Base-by-base conservation (phyloP, 2,888 invertebrate species). In the Agrotis ipsilon region DNA sequence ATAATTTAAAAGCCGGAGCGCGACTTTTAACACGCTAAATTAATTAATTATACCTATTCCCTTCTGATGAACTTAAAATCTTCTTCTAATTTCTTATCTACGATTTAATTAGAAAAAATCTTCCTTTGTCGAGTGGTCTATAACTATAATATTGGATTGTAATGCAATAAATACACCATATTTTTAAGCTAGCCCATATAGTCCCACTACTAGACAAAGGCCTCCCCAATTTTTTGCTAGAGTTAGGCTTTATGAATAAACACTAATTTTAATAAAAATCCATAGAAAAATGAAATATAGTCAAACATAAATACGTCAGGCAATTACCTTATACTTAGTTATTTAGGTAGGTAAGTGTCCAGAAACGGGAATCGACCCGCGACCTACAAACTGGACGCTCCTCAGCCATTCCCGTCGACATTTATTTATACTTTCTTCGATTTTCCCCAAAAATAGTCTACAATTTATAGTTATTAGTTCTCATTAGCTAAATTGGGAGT, bases 381-480 rank as follows among this genome's bases (percentile, higher is more conserved):
- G 62, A 55, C 67, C 59, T 51, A n/a, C 63, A 68, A 68, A 49
- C n/a, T 60, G 51, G 55, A 68, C 32, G 19, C 51, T 62, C 45
- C 21, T 67, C 58, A 13, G 14, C 55, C 39, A 78, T n/a, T 52
- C 59, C 18, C 52, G 11, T n/a, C 16, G 19, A 57, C 27, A 46
- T 67, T 78, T 75, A 67, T 70, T 71, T 70, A 80, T 61, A 67
- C 24, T 46, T 46, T 64, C 63, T 71, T 71, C 57, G 27, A 13
- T 4, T 46, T 18, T 7, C 14, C 61, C 72, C 46, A 68, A 75
- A 81, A 77, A 75, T 83, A 77, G 72, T n/a, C 14, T 19, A 68
- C 4, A 58, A 72, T 70, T 83, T 82, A 83, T 72, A 68, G 62
- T 72, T 78, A 72, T 75, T 62, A 62, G 54, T 58, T 52, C 32